phyloP scores from a whole-genome alignment of 2,888 invertebrate species.

The Hirtodrosophila trivittata region DNA sequence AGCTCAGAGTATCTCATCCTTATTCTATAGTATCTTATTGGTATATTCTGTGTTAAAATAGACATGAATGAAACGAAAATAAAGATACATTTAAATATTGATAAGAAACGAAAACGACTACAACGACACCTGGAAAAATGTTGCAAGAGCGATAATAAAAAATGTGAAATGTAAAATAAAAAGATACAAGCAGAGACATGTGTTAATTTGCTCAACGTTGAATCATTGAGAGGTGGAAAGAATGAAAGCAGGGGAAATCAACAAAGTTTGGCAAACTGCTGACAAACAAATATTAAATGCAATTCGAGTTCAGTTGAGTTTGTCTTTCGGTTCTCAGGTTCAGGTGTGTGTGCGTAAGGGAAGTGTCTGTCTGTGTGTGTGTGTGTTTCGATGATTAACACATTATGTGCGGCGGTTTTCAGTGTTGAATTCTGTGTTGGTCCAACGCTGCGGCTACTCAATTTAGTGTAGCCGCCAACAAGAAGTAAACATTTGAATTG shows the following conservation, averaged over 20 bases:
- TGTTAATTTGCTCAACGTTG: too few species aligned
- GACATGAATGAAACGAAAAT: too few species aligned
- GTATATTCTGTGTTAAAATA: too few species aligned
- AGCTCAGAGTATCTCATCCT: too few species aligned
- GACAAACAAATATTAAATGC: slow-evolving; percentile 73
- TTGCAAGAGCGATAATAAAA: slow-evolving; percentile 37
- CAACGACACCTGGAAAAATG: slow-evolving; percentile 49
- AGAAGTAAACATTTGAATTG: slow-evolving; percentile 65
- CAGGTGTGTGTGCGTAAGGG: too few species aligned
- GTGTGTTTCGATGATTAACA: slow-evolving; percentile 66
- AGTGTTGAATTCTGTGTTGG: slow-evolving; percentile 22
- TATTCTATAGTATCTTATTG: too few species aligned
- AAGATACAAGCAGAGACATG: slow-evolving; percentile 55
- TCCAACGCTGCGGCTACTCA: slow-evolving; percentile 43
- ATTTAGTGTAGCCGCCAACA: slow-evolving; percentile 63
- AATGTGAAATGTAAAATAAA: slow-evolving; percentile 28
- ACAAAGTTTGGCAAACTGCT: slow-evolving; percentile 22
- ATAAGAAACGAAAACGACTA: slow-evolving; percentile 36
- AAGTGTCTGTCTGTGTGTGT: too few species aligned
- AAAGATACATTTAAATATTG: slow-evolving; percentile 70
- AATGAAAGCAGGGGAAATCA: too few species aligned
- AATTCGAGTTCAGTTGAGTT: slow-evolving; percentile 42
- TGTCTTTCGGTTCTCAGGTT: slow-evolving; percentile 6
- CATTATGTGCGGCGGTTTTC: slow-evolving; percentile 40
- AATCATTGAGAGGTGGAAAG: too few species aligned